These are phyloP conservation scores for Ochlodes sylvanus DNA, from an alignment of 2,888 invertebrate genomes.

Conservation along the genomic window DNA sequence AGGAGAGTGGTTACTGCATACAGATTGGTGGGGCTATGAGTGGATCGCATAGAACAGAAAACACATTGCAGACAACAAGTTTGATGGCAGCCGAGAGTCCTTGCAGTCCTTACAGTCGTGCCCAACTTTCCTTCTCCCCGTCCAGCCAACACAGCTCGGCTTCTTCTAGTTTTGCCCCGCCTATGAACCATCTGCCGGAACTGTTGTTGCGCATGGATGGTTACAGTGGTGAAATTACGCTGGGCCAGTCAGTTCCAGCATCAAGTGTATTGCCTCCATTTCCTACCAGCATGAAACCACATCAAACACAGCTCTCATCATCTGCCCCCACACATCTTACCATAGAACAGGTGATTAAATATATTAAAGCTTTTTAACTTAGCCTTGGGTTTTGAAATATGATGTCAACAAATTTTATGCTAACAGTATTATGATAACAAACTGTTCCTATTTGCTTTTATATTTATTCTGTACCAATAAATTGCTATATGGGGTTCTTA, in stretches of 20 bases:
- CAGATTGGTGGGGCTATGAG: conserved; percentile 81
- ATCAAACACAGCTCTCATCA: conserved; percentile 90
- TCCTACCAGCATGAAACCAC: conserved; percentile 67
- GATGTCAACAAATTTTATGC: too few species aligned
- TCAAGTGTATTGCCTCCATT: conserved; percentile 80
- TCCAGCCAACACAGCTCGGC: conserved; percentile 87
- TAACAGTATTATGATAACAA: too few species aligned
- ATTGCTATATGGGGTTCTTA: too few species aligned
- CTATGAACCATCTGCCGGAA: conserved; percentile 84
- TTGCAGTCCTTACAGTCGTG: conserved; percentile 80
- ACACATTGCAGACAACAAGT: conserved; percentile 57
- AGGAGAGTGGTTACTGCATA: conserved; percentile 86
- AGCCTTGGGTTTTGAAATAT: not conserved
- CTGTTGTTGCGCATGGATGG: conserved; percentile 88
- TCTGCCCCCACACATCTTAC: conserved; percentile 95
- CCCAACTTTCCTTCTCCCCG: conserved; percentile 86
- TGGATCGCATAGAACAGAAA: conserved; percentile 60
- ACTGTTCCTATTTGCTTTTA: too few species aligned
- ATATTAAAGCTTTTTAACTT: conserved; percentile 1
- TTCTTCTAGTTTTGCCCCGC: conserved; percentile 77
- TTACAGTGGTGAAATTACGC: conserved; percentile 79
- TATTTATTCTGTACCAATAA: too few species aligned
- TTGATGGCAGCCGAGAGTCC: conserved; percentile 71
- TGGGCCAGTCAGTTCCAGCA: conserved; percentile 88
- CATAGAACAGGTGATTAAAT: conserved; percentile 85